Evolutionary conservation across 2,113 vertebrate genomes (phyloP).

Genomic region (Bufo gargarizans): DNA sequence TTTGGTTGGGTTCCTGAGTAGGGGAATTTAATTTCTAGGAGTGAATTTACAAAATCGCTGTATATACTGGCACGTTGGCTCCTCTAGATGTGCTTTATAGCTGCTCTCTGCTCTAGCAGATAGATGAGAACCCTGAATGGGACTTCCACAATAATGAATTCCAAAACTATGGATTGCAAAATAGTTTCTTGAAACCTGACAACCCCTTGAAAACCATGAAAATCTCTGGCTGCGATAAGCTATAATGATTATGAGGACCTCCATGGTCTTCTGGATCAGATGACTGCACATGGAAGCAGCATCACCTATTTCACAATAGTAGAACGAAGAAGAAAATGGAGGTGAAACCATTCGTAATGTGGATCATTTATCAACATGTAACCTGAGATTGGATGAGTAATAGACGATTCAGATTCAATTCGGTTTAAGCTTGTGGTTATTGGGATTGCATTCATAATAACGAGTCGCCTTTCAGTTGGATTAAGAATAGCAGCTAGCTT

Average conservation of each 20-base stretch:
- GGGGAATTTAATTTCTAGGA: too few species aligned
- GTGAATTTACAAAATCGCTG: too few species aligned
- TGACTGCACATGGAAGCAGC: slow-evolving; percentile 15
- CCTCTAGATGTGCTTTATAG: too few species aligned
- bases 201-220: too few species aligned
- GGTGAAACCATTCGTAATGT: slow-evolving; percentile 3
- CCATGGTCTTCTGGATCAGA: not conserved
- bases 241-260: not conserved
- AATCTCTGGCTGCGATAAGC: not conserved
- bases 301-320: slow-evolving; percentile 33
- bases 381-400: slow-evolving; percentile 54
- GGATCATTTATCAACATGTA: slow-evolving; percentile 58
- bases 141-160: too few species aligned
- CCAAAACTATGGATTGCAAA: too few species aligned
- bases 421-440: not conserved
- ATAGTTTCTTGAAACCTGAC: too few species aligned
- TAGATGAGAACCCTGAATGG: too few species aligned
- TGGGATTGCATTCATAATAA: slow-evolving; percentile 35
- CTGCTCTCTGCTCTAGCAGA: too few species aligned
- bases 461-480: slow-evolving; percentile 32
- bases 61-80: too few species aligned
- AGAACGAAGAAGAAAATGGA: not conserved
- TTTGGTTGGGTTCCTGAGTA: too few species aligned
- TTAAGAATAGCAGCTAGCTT: slow-evolving; percentile 5
- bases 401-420: slow-evolving; percentile 46